Evolutionary conservation across 2,113 vertebrate species (phyloP).

Genomic region (Epinephelus moara): DNA sequence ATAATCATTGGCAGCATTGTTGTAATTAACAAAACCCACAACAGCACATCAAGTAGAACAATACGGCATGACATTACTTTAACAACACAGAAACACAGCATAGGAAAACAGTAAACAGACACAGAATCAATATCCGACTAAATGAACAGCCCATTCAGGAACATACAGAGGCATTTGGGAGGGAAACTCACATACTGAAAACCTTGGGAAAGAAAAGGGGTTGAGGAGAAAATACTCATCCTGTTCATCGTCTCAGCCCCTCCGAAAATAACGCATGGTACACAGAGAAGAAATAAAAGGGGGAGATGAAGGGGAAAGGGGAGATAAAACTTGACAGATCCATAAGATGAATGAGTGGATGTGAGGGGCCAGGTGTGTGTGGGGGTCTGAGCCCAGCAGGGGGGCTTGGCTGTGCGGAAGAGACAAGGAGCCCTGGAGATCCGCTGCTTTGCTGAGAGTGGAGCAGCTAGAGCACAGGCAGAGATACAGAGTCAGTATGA

Average conservation of each 20-base stretch:
- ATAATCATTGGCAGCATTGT: constrained; percentile 31
- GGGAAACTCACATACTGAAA: constrained; percentile 41
- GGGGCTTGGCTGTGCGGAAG: constrained; percentile 76
- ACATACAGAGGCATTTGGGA: constrained; percentile 10
- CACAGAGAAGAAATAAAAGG: constrained; percentile 32
- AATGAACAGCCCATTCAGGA: background rate
- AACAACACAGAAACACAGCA: constrained; percentile 35
- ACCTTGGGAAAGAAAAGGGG: constrained; percentile 21
- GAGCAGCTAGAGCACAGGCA: constrained; percentile 82
- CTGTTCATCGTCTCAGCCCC: constrained; percentile 47
- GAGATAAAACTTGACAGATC: constrained; percentile 54
- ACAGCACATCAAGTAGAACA: constrained; percentile 40
- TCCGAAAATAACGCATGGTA: constrained; percentile 30
- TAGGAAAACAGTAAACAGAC: constrained; percentile 20
- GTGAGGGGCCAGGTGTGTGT: constrained; percentile 68
- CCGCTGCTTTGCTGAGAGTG: constrained; percentile 75
- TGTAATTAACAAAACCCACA: constrained; percentile 39
- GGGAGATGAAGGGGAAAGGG: constrained; percentile 36
- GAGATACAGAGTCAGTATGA: constrained; percentile 80
- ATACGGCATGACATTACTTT: constrained; percentile 19
- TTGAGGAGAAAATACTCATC: constrained; percentile 76
- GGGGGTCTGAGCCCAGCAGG: constrained; percentile 78
- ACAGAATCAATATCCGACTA: constrained; percentile 15
- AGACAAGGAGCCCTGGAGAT: constrained; percentile 77
- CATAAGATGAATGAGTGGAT: constrained; percentile 61